Evolutionary conservation across 1,140 invertebrate species (phyloP), one percentile per base, ranked within the genome.

Genomic region (Eufriesea mexicana): DNA sequence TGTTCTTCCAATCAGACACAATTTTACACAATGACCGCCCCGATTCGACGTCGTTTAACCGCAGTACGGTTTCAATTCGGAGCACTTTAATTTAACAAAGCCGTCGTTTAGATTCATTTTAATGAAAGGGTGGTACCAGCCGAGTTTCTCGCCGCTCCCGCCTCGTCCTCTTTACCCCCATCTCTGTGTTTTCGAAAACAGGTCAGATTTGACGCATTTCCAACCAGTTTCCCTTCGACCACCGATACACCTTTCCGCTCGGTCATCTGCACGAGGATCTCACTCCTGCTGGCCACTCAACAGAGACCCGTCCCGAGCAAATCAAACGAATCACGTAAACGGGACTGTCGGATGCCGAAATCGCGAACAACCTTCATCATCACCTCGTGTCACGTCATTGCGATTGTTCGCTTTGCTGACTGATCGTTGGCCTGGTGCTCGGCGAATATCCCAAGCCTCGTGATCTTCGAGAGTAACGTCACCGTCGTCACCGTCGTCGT

Each of bases 41-140:
- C 16, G 23, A 80, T 73, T 64, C 79, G 35, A 49, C 49, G 35
- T 12, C 20, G 20, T 64, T 28, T 2, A 18, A 35, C 25, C 51
- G 9, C 42, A 81, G 78, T 59, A 75, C 57, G 79, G 62, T 47
- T 54, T 66, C 51, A 49, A 76, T 67, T 75, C 25, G 2, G 62
- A 2, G 72, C 51, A 75, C 61, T 82, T 67, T 1, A 66, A 76
- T 0, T 51, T 20, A 75, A 57, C 61, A 2, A 42, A n/a, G 20
- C 51, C 10, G 28, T 49, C 51, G 35, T 66, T n/a, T n/a, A 25
- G 72, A 57, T 57, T 51, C 72, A 75, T 81, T 76, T 76, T 67
- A 67, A 16, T 20, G 42, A 5, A 20, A n/a, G 20, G 8, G n/a
- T 47, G 42, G 42, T 45, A 7, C 2, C 1, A 47, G 16, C 1